phyloP scores from a whole-genome alignment of 1,140 invertebrate species.

The Micrasema longulum region DNA sequence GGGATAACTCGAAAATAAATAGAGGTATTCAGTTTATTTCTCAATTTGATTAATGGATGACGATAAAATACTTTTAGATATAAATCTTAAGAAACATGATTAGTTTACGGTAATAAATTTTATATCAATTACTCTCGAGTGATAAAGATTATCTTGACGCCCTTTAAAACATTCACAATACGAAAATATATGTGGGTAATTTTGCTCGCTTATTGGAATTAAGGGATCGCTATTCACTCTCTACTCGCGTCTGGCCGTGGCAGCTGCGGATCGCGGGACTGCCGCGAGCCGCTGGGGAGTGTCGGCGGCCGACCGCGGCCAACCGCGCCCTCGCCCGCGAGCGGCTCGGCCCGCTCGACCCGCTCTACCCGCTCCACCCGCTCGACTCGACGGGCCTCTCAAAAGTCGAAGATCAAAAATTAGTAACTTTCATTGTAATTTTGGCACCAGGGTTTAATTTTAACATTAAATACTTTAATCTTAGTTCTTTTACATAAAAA shows the following conservation, averaged over 20 bases:
- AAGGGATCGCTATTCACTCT: constrained; percentile 47
- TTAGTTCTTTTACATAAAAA: constrained; percentile 39
- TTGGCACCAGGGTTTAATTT: constrained; percentile 52
- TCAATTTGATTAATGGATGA: constrained; percentile 43
- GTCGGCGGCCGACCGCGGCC: background rate
- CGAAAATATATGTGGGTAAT: constrained; percentile 54
- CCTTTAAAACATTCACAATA: constrained; percentile 54
- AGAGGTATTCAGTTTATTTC: constrained; percentile 55
- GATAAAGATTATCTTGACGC: constrained; percentile 55
- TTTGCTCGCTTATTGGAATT: constrained; percentile 52
- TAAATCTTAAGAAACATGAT: constrained; percentile 49
- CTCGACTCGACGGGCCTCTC: background rate
- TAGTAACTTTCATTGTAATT: constrained; percentile 55
- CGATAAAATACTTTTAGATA: constrained; percentile 46
- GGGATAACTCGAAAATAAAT: constrained; percentile 53
- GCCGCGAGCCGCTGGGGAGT: background rate
- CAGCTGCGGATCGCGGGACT: background rate
- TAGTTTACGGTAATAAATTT: constrained; percentile 46
- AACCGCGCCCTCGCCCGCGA: background rate
- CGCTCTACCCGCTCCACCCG: background rate
- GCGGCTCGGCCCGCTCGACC: background rate
- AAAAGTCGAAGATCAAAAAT: constrained; percentile 36
- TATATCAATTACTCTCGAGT: constrained; percentile 53
- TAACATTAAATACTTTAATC: constrained; percentile 46
- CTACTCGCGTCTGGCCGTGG: constrained; percentile 9